phyloP scores from a whole-genome alignment of 2,113 vertebrate species.

The Cyprinus carpio region DNA sequence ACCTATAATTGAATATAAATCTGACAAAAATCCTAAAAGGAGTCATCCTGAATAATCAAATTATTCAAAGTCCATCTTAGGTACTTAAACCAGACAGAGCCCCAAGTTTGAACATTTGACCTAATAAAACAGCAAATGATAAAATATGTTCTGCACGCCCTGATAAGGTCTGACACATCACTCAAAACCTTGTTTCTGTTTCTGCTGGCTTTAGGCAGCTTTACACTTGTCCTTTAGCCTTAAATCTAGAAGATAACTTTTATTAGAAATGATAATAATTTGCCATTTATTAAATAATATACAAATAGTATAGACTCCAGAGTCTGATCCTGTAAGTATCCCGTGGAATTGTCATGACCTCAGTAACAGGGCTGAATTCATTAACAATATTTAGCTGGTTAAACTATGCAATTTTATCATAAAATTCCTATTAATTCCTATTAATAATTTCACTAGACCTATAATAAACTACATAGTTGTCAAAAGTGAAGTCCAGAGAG shows the following conservation, averaged over 20 bases:
- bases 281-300: neutral
- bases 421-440: neutral
- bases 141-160: neutral
- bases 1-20: neutral
- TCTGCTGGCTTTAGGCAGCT: neutral
- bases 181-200: neutral
- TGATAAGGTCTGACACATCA: neutral
- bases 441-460: neutral
- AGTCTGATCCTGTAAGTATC: neutral
- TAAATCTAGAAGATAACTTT: neutral
- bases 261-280: neutral
- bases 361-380: neutral
- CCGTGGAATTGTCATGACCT: neutral
- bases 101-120: neutral
- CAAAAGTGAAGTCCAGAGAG: no score
- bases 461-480: no score
- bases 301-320: neutral
- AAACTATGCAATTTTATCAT: neutral
- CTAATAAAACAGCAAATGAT: neutral
- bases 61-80: neutral
- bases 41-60: no score
- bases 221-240: neutral
- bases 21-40: neutral
- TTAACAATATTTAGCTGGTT: neutral
- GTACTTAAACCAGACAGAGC: neutral